Evolutionary conservation across 37 sponge, comb jelly and placozoan genomes (phyloP).

Genomic region (Amphimedon queenslandica): DNA sequence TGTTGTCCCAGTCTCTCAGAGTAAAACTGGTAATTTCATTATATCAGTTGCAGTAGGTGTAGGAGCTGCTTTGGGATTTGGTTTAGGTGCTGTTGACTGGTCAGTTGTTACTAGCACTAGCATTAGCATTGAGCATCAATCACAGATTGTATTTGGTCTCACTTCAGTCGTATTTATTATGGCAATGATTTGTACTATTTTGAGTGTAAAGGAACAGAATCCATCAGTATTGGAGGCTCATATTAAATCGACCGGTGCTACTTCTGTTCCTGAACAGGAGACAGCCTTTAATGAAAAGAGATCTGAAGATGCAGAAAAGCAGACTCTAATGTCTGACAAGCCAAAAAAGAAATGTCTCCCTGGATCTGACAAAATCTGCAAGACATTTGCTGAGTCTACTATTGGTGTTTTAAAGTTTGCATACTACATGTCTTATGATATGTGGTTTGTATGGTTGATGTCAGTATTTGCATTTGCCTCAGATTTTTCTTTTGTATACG

Average conservation of each 20-base stretch:
- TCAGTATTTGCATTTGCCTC: not conserved
- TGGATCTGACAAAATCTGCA: too few species aligned
- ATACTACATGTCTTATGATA: constrained; percentile 19
- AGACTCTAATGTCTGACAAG: not conserved
- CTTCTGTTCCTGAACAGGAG: not conserved
- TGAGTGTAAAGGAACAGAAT: not conserved
- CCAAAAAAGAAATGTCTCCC: not conserved
- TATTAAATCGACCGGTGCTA: not conserved
- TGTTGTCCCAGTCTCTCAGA: constrained; percentile 7
- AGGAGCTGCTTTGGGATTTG: constrained; percentile 7
- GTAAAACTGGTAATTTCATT: constrained; percentile 11
- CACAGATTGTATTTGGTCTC: constrained; percentile 22
- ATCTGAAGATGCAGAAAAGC: not conserved
- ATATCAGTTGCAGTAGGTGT: constrained; percentile 6
- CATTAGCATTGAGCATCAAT: not conserved
- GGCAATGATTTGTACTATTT: not conserved
- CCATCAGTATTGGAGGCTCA: not conserved
- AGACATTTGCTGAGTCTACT: not conserved
- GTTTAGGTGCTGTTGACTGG: constrained; percentile 22
- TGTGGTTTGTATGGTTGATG: constrained; percentile 1
- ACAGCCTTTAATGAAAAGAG: not conserved
- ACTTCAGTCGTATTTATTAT: not conserved
- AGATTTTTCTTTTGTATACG: not conserved
- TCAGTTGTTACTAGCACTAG: not conserved
- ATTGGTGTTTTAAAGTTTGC: not conserved